Conservation (phyloP, 2,113 vertebrate species). For the Psittacus erithacus region DNA sequence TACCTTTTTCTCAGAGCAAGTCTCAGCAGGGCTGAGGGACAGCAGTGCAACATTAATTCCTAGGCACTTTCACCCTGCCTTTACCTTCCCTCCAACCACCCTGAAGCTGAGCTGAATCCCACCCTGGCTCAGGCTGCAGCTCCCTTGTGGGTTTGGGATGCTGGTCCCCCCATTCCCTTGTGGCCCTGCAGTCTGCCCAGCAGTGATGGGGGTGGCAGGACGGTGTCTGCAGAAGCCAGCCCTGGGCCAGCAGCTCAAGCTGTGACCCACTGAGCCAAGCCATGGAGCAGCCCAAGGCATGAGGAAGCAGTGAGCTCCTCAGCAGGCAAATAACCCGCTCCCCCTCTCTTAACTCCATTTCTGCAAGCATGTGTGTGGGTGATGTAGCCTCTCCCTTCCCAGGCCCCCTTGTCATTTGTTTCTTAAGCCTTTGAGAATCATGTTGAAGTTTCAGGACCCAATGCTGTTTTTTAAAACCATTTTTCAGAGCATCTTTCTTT, state of each 20-base stretch:
- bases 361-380: background rate
- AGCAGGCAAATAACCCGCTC: background rate
- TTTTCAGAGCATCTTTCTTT: background rate
- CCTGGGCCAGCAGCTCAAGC: background rate
- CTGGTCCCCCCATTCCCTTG: fast-evolving
- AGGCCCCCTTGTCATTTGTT: background rate
- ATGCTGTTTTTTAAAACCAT: background rate
- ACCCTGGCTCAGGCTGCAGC: constrained; percentile 26
- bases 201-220: background rate
- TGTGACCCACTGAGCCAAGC: background rate
- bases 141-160: background rate
- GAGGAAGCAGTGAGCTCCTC: background rate
- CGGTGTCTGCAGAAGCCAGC: background rate
- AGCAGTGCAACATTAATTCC: background rate
- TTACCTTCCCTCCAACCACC: background rate
- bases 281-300: background rate
- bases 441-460: constrained; percentile 36
- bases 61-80: background rate
- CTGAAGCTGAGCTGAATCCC: background rate
- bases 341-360: background rate
- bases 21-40: background rate
- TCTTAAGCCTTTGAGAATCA: constrained; percentile 39
- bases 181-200: background rate
- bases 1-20: background rate
- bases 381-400: background rate